phyloP scores from a whole-genome alignment of 2,113 vertebrate genomes.

The Aegotheles bennettii region DNA sequence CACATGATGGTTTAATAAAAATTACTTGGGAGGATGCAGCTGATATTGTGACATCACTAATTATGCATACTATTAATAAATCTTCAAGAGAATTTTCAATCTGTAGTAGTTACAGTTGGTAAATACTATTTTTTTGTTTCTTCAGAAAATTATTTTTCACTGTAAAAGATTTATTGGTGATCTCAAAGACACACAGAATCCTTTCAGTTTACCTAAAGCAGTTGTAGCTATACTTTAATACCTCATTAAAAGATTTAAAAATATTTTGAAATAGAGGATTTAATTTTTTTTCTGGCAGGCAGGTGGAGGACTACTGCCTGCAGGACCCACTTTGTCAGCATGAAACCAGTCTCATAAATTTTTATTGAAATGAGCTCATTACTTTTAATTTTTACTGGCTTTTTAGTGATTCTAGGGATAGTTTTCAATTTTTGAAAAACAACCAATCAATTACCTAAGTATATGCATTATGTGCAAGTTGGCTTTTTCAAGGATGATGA shows the following conservation, averaged over 20 bases:
- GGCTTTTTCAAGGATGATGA: background rate
- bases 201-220: background rate
- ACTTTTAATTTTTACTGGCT: conserved; percentile 55
- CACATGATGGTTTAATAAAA: background rate
- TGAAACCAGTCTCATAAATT: conserved; percentile 62
- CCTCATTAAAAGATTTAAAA: conserved; percentile 14
- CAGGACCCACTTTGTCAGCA: conserved; percentile 44
- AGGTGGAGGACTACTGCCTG: conserved; percentile 31
- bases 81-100: background rate
- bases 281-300: conserved; percentile 4
- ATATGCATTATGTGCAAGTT: background rate
- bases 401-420: background rate
- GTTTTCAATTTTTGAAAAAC: background rate
- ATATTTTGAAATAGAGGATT: background rate
- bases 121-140: background rate
- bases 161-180: background rate
- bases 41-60: background rate
- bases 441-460: background rate
- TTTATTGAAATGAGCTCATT: conserved; percentile 71
- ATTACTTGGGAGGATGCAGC: background rate
- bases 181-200: background rate
- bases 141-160: background rate
- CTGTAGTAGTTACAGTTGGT: background rate
- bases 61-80: background rate
- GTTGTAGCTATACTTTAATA: background rate